A percentile compares a stretch with the other conserved stretches of the same genome.
Conservation (phyloP, 2,888 invertebrate species). For the Eupeodes luniger region DNA sequence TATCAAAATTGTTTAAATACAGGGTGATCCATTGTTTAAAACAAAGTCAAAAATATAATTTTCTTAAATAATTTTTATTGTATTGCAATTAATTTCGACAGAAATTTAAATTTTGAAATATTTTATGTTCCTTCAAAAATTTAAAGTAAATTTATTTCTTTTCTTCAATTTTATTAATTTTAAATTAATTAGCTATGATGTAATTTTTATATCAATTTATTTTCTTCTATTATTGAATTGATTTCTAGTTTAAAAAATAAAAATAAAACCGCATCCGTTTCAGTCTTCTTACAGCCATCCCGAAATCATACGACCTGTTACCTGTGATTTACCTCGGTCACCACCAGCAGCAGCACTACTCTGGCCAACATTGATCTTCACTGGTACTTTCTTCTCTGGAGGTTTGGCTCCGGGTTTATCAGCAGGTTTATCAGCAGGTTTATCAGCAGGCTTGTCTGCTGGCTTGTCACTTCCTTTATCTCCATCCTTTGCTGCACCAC, state of each 20-base stretch:
- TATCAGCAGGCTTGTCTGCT: slow-evolving; percentile 47
- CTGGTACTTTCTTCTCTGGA: slow-evolving; percentile 80
- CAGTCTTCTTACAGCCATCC: slow-evolving; percentile 88
- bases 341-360: slow-evolving; percentile 84
- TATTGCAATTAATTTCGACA: neutral
- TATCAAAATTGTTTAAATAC: too few species aligned
- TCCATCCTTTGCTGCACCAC: slow-evolving; percentile 75
- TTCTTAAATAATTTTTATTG: neutral
- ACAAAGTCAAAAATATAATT: too few species aligned
- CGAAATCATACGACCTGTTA: slow-evolving; percentile 89
- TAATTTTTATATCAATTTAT: neutral
- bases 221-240: slow-evolving; percentile 8
- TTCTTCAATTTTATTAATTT: slow-evolving; percentile 21
- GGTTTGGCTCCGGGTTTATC: slow-evolving; percentile 61
- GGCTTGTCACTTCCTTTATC: slow-evolving; percentile 72
- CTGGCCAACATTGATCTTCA: slow-evolving; percentile 83
- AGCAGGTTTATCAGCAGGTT: slow-evolving; percentile 9
- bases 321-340: slow-evolving; percentile 89
- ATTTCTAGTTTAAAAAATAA: slow-evolving; percentile 25
- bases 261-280: slow-evolving; percentile 42
- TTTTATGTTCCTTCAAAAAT: neutral
- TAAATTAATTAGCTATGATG: too few species aligned
- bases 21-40: too few species aligned
- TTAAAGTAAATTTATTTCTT: neutral
- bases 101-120: neutral